phyloP scores from a whole-genome alignment of 2,888 invertebrate genomes.

The Pardosa pseudoannulata region DNA sequence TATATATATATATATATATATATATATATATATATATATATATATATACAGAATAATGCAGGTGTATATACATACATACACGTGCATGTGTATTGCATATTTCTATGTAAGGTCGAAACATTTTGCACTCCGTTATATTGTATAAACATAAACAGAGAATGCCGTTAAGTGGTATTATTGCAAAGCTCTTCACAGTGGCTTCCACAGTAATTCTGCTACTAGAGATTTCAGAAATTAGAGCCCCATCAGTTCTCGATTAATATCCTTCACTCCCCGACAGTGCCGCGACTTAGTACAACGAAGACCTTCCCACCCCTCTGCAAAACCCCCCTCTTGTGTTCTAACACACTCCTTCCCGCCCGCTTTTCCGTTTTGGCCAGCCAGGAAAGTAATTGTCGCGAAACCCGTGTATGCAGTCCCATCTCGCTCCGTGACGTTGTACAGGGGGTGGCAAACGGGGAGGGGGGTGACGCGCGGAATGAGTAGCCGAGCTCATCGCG shows the following conservation, averaged over 20 bases:
- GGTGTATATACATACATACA: no score
- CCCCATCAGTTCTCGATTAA: constrained; percentile 6
- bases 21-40: no score
- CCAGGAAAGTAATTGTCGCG: constrained; percentile 8
- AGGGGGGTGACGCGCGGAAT: neutral
- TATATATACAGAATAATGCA: no score
- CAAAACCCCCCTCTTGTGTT: neutral
- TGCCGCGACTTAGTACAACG: neutral
- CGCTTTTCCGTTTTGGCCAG: neutral
- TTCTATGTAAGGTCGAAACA: no score
- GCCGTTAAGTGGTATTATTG: no score
- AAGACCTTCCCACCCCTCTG: neutral
- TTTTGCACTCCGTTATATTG: no score
- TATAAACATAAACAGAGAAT: no score
- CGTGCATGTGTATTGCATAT: no score
- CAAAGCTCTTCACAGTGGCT: no score
- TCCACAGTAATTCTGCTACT: no score
- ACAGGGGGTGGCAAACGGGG: neutral
- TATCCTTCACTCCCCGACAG: neutral
- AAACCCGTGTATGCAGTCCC: neutral
- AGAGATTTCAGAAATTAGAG: neutral
- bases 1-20: no score
- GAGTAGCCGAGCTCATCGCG: neutral
- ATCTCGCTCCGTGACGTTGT: neutral
- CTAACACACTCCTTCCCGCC: neutral